These are phyloP conservation scores for Bambusicola thoracicus DNA, from an alignment of 2,113 vertebrate species.

Conservation along the genomic window DNA sequence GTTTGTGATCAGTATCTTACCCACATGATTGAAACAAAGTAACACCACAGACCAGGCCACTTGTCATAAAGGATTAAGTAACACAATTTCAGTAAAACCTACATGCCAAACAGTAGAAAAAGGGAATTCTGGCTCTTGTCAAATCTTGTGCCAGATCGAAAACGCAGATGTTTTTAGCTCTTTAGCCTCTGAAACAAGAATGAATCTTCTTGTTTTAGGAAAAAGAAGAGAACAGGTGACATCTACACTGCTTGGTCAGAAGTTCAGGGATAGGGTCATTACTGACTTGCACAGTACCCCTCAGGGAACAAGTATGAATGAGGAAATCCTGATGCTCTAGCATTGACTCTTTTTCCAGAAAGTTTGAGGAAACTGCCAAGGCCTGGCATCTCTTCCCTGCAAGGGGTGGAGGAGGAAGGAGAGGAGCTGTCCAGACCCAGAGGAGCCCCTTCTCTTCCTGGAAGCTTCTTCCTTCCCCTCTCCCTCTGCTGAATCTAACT, in stretches of 20 bases:
- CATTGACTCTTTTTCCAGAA: not conserved
- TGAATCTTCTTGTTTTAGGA: not conserved
- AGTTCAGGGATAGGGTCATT: not conserved
- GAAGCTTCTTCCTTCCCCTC: not conserved
- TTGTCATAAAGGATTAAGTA: not conserved
- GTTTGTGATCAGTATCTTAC: not conserved
- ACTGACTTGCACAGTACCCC: not conserved
- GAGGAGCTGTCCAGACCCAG: not conserved
- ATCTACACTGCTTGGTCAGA: not conserved
- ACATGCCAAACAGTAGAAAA: not conserved
- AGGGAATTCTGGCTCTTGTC: not conserved
- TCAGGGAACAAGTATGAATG: not conserved
- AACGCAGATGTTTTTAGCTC: not conserved
- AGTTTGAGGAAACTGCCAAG: not conserved
- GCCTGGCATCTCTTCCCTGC: not conserved
- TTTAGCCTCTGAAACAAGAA: not conserved
- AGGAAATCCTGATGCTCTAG: not conserved
- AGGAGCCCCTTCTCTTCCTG: not conserved
- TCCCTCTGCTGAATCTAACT: not conserved
- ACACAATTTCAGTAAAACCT: not conserved
- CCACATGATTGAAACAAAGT: not conserved
- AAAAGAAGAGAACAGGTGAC: not conserved
- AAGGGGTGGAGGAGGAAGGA: not conserved
- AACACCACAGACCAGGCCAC: not conserved
- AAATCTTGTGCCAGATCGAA: not conserved